Base-by-base conservation (phyloP, 2,888 invertebrate genomes). In the Andrena bucephala region DNA sequence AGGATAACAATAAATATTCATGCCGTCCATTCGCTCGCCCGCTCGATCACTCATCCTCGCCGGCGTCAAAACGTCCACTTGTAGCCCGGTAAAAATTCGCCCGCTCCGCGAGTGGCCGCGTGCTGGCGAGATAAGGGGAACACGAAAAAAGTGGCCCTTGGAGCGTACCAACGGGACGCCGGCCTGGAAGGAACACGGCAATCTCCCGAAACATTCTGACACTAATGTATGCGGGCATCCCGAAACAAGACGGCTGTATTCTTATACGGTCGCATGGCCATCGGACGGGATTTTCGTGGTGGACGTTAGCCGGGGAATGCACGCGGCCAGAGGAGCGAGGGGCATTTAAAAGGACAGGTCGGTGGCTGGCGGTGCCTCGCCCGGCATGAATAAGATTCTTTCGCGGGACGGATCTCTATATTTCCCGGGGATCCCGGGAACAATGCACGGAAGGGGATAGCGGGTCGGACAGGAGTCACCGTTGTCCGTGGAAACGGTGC, bases 191-290 rank as follows among this genome's bases (percentile, higher is more conserved):
- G 62, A 86, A 81, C 81, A 76, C 77, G 81, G 66, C 82, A 70
- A 77, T 79, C 79, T 36, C 65, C 62, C 10, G 70, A 83, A 85
- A 65, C 73, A 57, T 80, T 79, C 80, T 73, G 85, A 83, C 83
- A 71, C 75, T 87, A 85, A 86, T 80, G 72, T 80, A 86, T 80
- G 75, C 85, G 52, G 60, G 70, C 75, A 73, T 73, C 65, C 70
- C 63, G 33, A 68, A 74, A 68, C 66, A 69, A 84, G 76, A 59
- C 77, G 84, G 52, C 59, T 42, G 77, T 50, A 76, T 81, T 79
- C 76, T 66, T 77, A 54, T 66, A 65, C 79, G 72, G 76, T 52
- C 66, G 73, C 84, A 60, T 48, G 76, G 60, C 29, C 77, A 60
- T 79, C 62, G 71, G 66, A 57, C 36, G 33, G 29, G 63, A 85